Evolutionary conservation across 2,797 vertebrate species (phyloP), one percentile per base, ranked within the genome.

Genomic region (Hapalemur alaotrensis): DNA sequence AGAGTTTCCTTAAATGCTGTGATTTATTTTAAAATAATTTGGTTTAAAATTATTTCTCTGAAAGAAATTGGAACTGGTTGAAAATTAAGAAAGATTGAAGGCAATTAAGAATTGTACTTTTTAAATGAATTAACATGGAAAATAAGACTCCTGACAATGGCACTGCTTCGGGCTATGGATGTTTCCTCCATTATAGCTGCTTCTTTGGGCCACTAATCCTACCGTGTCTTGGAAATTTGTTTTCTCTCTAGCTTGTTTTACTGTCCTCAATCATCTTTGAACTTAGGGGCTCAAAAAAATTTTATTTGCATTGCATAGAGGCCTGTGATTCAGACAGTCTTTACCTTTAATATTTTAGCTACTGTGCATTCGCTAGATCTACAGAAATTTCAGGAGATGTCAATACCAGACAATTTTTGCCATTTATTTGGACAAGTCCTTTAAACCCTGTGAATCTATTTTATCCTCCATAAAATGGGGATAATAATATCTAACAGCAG

Each of bases 41-140:
- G 14, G 1, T 25, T 92, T 59, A 89, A 83, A 80, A 69, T 57
- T 57, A 57, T 57, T 57, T 57, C 14, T 70, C 22, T 80, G 35
- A 86, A 92, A 76, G 30, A 76, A 85, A 93, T 92, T 67, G 17
- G 20, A 83, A 61, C 59, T 67, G 12, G 10, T 78, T 93, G 80
- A 95, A 84, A 93, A 93, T 93, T 63, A 85, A 90, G 13, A 70
- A 89, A 80, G 28, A 91, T 52, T 12, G 22, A 83, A 61, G 48
- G 4, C 54, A 90, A 57, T 70, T 92, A 83, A 89, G 12, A 48
- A 65, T 18, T 70, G 2, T 79, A 89, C 48, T 30, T 89, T 95
- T 87, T 38, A 20, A 81, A 50, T n/a, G 14, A 93, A 84, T 78
- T 63, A 69, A 25, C 43, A 46, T 48, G 14, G 79, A 91, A 80